phyloP scores from a whole-genome alignment of 92 coral and sea anemone genomes.

The Palythoa grandis region DNA sequence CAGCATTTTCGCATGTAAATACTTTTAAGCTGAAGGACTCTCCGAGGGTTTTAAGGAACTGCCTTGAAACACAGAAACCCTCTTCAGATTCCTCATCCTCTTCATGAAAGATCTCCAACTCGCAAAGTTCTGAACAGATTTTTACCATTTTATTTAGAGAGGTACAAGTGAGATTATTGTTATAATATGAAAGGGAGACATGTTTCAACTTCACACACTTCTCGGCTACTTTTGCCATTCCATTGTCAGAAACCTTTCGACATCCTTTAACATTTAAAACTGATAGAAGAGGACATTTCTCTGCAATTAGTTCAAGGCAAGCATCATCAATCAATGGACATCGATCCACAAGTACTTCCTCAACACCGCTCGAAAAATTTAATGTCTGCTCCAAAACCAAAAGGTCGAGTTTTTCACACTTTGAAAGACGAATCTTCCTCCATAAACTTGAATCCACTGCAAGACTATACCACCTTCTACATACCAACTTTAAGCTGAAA shows the following conservation, averaged over 20 bases:
- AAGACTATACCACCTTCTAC: slow-evolving; percentile 69
- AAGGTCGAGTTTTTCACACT: slow-evolving; percentile 54
- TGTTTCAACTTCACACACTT: slow-evolving; percentile 44
- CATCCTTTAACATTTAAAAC: slow-evolving; percentile 61
- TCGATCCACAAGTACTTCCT: slow-evolving; percentile 57
- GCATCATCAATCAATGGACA: slow-evolving; percentile 64
- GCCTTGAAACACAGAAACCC: slow-evolving; percentile 50
- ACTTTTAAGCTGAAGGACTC: slow-evolving; percentile 46
- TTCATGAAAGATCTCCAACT: slow-evolving; percentile 54
- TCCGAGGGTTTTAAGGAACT: slow-evolving; percentile 39
- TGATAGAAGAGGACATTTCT: slow-evolving; percentile 56
- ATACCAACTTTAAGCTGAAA: slow-evolving; percentile 64
- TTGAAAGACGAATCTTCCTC: slow-evolving; percentile 62
- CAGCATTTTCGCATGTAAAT: slow-evolving; percentile 60
- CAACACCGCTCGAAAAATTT: slow-evolving; percentile 57
- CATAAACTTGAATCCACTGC: slow-evolving; percentile 75
- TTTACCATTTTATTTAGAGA: slow-evolving; percentile 47
- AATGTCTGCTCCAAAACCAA: slow-evolving; percentile 52
- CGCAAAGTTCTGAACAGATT: slow-evolving; percentile 52
- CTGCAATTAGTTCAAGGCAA: slow-evolving; percentile 62
- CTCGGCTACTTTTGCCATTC: slow-evolving; percentile 48
- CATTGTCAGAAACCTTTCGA: slow-evolving; percentile 48
- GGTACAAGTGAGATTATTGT: slow-evolving; percentile 48
- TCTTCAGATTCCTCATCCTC: slow-evolving; percentile 56
- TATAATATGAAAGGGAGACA: slow-evolving; percentile 43